Base-by-base conservation (phyloP, 1,140 invertebrate genomes). In the Trachymyrmex septentrionalis region DNA sequence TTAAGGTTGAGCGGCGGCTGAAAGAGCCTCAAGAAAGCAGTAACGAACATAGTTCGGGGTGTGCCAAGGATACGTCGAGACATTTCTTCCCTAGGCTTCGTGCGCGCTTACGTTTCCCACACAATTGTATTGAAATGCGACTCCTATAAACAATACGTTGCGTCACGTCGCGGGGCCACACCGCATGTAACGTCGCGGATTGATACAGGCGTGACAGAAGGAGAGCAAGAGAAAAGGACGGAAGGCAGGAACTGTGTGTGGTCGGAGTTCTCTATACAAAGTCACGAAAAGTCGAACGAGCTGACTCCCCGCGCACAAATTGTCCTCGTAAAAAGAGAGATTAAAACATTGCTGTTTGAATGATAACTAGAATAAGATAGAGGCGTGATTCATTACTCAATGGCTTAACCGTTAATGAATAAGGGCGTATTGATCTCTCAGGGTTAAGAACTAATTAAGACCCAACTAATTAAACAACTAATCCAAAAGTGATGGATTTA, bases 81-180 rank as follows among this genome's bases (percentile, higher is more conserved):
- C 87, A 88, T 92, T 92, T 92, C 92, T 91, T 90, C 86, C 67
- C 67, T 75, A 81, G 80, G 86, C 88, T 86, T 84, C 66, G 24
- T 86, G 92, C 73, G 59, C 73, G 71, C 64, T 9, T 72, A 38
- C 44, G 24, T 86, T 93, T 90, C 86, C 91, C 92, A 92, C 92
- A 92, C 87, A 88, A 93, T 93, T 93, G 92, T 93, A 93, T 93
- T 92, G 92, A 93, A 93, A 93, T 93, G 87, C 86, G 88, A 78
- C 77, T 90, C 78, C 85, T 92, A 34, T 34, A 93, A 93, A 93
- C 92, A 93, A 93, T 93, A 85, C 87, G 85, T 93, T 93, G 91
- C 92, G 67, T 92, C 89, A 93, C 81, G 57, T 78, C 90, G 87
- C 88, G 88, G 90, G 86, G 78, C 90, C 48, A 71, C 77, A 30